Evolutionary conservation across 2,888 invertebrate genomes (phyloP).

Genomic region (Troides oblongomaculatus): DNA sequence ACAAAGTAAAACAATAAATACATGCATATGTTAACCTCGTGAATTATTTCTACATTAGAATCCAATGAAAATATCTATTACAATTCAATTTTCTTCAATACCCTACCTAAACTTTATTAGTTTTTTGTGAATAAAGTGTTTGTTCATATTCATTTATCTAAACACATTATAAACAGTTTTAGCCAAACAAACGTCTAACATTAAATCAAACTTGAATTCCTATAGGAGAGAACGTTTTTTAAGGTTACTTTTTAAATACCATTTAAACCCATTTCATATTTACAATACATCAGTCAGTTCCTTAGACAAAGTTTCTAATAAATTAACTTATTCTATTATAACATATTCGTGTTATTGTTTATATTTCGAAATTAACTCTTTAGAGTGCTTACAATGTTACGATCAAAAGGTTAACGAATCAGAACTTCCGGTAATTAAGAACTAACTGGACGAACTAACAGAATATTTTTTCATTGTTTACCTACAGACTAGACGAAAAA

Average conservation of each 20-base stretch:
- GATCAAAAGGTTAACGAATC: not conserved
- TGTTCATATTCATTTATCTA: not conserved
- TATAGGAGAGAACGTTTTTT: not conserved
- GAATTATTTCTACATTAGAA: slow-evolving; percentile 10
- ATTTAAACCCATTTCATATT: slow-evolving; percentile 22
- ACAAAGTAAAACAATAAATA: not conserved
- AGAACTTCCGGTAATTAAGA: not conserved
- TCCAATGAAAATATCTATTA: slow-evolving; percentile 20
- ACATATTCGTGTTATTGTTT: slow-evolving; percentile 1
- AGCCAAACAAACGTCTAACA: not conserved
- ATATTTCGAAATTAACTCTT: slow-evolving; percentile 8
- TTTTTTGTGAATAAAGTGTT: not conserved
- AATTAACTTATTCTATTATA: slow-evolving; percentile 21
- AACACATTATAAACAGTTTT: not conserved
- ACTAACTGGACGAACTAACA: slow-evolving; percentile 11
- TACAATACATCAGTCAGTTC: slow-evolving; percentile 29
- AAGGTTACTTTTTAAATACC: slow-evolving; percentile 1
- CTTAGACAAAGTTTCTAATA: slow-evolving; percentile 25
- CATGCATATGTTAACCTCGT: not conserved
- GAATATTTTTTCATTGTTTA: not conserved
- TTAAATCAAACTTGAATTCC: not conserved
- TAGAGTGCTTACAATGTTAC: not conserved
- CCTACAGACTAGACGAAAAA: not conserved
- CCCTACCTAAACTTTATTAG: slow-evolving; percentile 14
- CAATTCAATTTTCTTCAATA: slow-evolving; percentile 19